Conservation (phyloP, 2,888 invertebrate genomes). For the Nesidiocoris tenuis region DNA sequence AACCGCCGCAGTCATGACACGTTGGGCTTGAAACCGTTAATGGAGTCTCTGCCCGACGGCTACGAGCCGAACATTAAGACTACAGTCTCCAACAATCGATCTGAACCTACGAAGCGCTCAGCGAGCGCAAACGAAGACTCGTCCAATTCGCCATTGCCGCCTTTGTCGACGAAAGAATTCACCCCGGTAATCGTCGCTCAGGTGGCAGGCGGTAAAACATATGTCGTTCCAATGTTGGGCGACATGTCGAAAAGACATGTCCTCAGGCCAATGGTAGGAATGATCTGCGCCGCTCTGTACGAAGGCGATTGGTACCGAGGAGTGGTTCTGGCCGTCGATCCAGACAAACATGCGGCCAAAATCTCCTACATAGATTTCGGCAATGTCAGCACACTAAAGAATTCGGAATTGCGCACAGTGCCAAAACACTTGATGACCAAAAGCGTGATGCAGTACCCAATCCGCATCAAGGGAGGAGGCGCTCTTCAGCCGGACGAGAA, state of each 20-base stretch:
- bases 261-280: not conserved
- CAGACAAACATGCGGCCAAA: not conserved
- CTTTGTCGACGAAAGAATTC: not conserved
- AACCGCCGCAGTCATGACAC: too few species aligned
- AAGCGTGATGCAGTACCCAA: not conserved
- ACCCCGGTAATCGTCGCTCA: not conserved
- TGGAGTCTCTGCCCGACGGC: too few species aligned
- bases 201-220: not conserved
- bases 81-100: too few species aligned
- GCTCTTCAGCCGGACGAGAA: not conserved
- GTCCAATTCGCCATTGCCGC: too few species aligned
- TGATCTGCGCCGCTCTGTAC: constrained; percentile 8
- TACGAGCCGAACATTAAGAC: too few species aligned
- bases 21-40: too few species aligned
- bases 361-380: constrained; percentile 7
- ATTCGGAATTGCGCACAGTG: not conserved
- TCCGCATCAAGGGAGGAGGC: not conserved
- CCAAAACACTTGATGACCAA: not conserved
- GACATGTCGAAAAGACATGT: not conserved
- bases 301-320: constrained; percentile 7
- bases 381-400: not conserved
- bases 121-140: too few species aligned
- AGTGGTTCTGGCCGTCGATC: not conserved
- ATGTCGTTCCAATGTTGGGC: not conserved
- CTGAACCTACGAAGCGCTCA: too few species aligned